Base-by-base conservation (phyloP, 2,113 vertebrate genomes). In the Peromyscus californicus region DNA sequence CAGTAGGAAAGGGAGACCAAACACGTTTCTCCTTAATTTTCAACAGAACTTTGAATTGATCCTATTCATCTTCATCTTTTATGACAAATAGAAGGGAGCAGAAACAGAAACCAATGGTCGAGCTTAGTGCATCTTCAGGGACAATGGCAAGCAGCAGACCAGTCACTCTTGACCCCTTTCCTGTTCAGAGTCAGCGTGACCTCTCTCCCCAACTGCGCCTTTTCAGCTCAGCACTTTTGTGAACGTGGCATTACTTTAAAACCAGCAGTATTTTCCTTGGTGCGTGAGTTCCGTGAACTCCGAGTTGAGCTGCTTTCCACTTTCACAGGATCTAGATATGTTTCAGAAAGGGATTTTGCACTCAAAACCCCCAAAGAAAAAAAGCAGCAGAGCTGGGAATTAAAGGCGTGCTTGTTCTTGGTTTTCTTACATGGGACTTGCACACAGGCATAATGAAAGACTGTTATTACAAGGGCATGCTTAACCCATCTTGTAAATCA, bases 401-500 rank as follows among this genome's bases (percentile, higher is more conserved):
- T 69, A 96, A 90, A 89, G 61, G 76, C 42, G 82, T 67, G 29
- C 31, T 91, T 89, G 59, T 79, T 96, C 54, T 88, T 92, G 89
- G 65, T 54, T 89, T 79, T 59, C 51, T 70, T 54, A n/a, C 29
- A 42, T 63, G 82, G 72, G 80, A 96, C 93, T 95, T 78, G 63
- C 31, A 63, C n/a, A 70, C 54, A 94, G 84, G 79, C 69, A 87
- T 74, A 91, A 91, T 54, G 94, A 96, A 91, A 51, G 95, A 93
- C 86, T 75, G 76, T 72, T 92, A 63, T 95, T 82, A 90, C n/a
- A 51, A 69, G 83, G 57, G 69, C 51, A 70, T 48, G 26, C 86
- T 97, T 94, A 93, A 63, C 91, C 88, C 57, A 33, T 94, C 96
- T 97, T 97, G 67, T 95, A 96, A 97, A 96, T 94, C 94, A 54